These are phyloP conservation scores for Acanthiza pusilla DNA, from an alignment of 2,797 vertebrate genomes.

Conservation along the genomic window DNA sequence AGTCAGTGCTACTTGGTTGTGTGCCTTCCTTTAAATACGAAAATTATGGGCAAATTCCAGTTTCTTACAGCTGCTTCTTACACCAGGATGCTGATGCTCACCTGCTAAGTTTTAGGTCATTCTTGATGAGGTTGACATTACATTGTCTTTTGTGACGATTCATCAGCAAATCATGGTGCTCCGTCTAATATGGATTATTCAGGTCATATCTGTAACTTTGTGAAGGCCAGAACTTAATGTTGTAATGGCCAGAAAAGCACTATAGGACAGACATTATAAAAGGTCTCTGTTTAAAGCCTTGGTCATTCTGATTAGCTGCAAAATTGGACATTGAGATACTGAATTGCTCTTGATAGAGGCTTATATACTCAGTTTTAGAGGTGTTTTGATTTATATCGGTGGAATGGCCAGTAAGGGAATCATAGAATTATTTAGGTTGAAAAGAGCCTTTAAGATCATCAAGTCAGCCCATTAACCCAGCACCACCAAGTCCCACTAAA, in stretches of 20 bases:
- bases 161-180: background rate
- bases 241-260: background rate
- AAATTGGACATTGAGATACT: background rate
- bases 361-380: background rate
- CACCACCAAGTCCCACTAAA: background rate
- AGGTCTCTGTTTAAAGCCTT: background rate
- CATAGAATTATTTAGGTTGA: background rate
- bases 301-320: background rate
- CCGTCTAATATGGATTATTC: background rate
- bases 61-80: background rate
- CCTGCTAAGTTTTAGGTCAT: background rate
- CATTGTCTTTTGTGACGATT: background rate
- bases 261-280: background rate
- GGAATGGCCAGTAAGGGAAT: conserved; percentile 6
- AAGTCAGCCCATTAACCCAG: accelerated
- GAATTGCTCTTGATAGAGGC: background rate
- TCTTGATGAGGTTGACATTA: background rate
- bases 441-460: background rate
- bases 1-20: background rate
- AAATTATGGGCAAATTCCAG: background rate
- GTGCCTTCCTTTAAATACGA: background rate
- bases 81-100: background rate
- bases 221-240: background rate
- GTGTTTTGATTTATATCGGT: conserved; percentile 1
- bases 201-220: background rate